Evolutionary conservation across 2,797 vertebrate species (phyloP).

Genomic region (Sebastiscus albofasciatus): DNA sequence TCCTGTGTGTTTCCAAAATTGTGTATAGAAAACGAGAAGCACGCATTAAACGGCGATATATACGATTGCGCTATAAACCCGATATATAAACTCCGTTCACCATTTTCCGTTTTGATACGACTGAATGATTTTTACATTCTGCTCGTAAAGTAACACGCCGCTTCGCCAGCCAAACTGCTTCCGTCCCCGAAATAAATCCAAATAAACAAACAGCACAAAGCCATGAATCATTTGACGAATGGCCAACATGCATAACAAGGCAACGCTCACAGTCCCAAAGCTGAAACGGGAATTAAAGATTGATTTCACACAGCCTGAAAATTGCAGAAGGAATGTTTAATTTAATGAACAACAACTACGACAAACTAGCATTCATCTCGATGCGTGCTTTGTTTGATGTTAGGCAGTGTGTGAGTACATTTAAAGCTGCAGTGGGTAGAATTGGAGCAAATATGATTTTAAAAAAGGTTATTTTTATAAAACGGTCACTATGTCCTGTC

Average conservation of each 20-base stretch:
- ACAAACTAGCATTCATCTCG: neutral
- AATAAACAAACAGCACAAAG: conserved; percentile 30
- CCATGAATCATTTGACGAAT: conserved; percentile 44
- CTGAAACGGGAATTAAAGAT: conserved; percentile 21
- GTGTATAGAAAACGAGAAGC: neutral
- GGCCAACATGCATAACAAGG: conserved; percentile 19
- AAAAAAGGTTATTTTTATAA: no score
- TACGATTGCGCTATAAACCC: neutral
- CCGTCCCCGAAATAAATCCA: conserved; percentile 14
- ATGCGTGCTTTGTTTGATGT: neutral
- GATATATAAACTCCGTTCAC: neutral
- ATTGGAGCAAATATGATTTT: no score
- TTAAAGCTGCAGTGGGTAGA: no score
- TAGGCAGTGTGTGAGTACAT: neutral
- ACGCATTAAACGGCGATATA: neutral
- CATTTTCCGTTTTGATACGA: neutral
- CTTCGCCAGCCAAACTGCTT: conserved; percentile 5
- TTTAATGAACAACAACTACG: neutral
- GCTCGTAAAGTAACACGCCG: conserved; percentile 7
- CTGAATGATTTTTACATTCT: conserved; percentile 1
- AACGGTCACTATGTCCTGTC: no score
- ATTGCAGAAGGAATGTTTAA: neutral
- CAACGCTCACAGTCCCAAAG: conserved; percentile 1
- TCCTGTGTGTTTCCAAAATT: neutral
- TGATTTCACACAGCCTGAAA: conserved; percentile 8